Percentiles rank a stretch among this genome's conserved stretches.
Conservation (phyloP, 2,888 invertebrate species). For the Arrhopalites spinosus region DNA sequence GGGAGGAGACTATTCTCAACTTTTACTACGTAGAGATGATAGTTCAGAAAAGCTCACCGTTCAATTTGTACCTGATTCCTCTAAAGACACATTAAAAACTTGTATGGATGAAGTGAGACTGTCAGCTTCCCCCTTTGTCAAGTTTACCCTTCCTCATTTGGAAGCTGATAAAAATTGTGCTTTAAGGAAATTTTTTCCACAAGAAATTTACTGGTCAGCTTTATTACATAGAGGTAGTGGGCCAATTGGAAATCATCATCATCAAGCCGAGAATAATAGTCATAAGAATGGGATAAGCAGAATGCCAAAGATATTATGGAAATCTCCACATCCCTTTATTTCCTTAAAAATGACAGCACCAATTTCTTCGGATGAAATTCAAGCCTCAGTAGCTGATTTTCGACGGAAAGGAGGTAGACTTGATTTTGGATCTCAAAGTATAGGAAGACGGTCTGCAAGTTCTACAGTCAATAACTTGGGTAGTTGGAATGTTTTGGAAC, state of each 20-base stretch:
- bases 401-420: conserved; percentile 79
- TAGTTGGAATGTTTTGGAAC: conserved; percentile 43
- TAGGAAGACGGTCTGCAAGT: background rate
- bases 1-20: conserved; percentile 58
- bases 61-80: conserved; percentile 59
- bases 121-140: conserved; percentile 85
- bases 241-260: conserved; percentile 34
- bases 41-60: conserved; percentile 64
- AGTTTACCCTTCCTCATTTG: conserved; percentile 82
- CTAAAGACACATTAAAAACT: conserved; percentile 32
- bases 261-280: conserved; percentile 41
- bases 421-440: conserved; percentile 32
- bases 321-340: conserved; percentile 72
- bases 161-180: conserved; percentile 77
- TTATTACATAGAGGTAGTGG: conserved; percentile 38
- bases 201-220: conserved; percentile 72
- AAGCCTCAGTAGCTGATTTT: conserved; percentile 79
- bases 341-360: conserved; percentile 70
- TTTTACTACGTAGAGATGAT: conserved; percentile 49
- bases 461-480: background rate
- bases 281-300: background rate
- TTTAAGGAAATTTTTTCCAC: conserved; percentile 73
- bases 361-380: conserved; percentile 69
- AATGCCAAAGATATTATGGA: conserved; percentile 41
- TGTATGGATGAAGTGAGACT: conserved; percentile 71